A percentile compares a stretch with the other conserved stretches of the same genome.
Evolutionary conservation across 2,888 invertebrate species (phyloP).

Genomic region (Himalopsyche anomala): DNA sequence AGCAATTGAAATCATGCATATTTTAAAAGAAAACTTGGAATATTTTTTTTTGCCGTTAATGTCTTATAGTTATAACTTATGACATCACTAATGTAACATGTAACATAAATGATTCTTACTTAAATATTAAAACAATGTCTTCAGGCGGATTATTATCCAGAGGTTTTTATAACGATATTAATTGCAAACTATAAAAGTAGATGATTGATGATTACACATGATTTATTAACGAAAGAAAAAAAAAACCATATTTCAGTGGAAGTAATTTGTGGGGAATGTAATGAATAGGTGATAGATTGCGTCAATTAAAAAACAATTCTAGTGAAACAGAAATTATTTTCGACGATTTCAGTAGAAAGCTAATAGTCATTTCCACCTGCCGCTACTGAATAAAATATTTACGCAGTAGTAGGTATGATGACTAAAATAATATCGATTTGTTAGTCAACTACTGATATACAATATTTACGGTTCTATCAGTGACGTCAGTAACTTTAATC

Average conservation of each 20-base stretch:
- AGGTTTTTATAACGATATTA: not conserved
- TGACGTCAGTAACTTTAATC: too few relatives aligned
- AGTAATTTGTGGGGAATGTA: not conserved
- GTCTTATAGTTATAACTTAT: too few relatives aligned
- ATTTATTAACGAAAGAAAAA: not conserved
- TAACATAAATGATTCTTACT: too few relatives aligned
- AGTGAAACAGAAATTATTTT: not conserved
- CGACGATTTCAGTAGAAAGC: not conserved
- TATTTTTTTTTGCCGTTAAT: too few relatives aligned
- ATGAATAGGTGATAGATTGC: not conserved
- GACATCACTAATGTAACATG: too few relatives aligned
- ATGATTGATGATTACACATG: too few relatives aligned
- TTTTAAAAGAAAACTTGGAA: too few relatives aligned
- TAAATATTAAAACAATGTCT: too few relatives aligned
- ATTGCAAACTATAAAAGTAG: too few relatives aligned
- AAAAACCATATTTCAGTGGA: not conserved
- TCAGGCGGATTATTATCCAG: too few relatives aligned
- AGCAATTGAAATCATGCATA: too few relatives aligned
- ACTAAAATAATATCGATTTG: not conserved
- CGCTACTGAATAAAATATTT: constrained; percentile 10
- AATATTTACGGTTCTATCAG: too few relatives aligned
- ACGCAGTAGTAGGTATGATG: not conserved
- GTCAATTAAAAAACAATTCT: not conserved
- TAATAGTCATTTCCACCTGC: not conserved
- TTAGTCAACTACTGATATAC: not conserved